Conservation (phyloP, 1,140 invertebrate genomes). For the Drosophila pachea region DNA sequence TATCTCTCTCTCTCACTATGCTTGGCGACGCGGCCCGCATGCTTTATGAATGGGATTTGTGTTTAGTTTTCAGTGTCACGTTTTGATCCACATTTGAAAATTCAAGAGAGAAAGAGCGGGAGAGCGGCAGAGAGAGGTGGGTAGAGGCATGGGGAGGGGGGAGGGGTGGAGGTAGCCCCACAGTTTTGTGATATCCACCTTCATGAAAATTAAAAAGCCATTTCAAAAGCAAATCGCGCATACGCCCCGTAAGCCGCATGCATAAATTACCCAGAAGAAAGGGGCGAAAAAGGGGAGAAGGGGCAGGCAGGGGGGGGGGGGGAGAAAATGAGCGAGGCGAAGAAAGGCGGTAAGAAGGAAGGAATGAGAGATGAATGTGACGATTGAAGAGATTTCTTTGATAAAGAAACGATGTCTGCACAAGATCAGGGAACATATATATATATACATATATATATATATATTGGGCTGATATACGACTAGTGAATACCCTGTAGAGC, state of each 20-base stretch:
- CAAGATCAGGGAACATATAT: not conserved
- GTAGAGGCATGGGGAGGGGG: too few relatives aligned
- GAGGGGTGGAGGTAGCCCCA: too few relatives aligned
- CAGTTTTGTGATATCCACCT: too few relatives aligned
- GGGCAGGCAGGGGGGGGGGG: not conserved
- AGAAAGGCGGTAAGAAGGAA: not conserved
- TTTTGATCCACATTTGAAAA: conserved; percentile 75
- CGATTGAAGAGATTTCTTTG: conserved; percentile 1
- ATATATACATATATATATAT: not conserved
- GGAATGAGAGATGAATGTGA: not conserved
- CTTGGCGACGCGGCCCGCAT: conserved; percentile 41
- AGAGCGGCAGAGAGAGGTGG: too few relatives aligned
- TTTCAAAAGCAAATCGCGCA: not conserved
- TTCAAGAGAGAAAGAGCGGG: too few relatives aligned
- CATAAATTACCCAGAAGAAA: not conserved
- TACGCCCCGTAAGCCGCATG: not conserved
- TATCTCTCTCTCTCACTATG: not conserved
- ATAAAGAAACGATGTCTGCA: not conserved
- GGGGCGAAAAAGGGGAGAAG: not conserved
- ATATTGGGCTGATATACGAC: not conserved
- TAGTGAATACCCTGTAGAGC: not conserved
- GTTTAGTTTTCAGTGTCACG: conserved; percentile 74
- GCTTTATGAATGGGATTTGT: conserved; percentile 73
- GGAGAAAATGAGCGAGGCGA: not conserved
- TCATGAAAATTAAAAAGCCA: too few relatives aligned